A percentile compares a stretch with the other conserved stretches of the same genome.
These are phyloP conservation scores for Tipula lateralis DNA, from an alignment of 2,888 invertebrate genomes.

Conservation along the genomic window DNA sequence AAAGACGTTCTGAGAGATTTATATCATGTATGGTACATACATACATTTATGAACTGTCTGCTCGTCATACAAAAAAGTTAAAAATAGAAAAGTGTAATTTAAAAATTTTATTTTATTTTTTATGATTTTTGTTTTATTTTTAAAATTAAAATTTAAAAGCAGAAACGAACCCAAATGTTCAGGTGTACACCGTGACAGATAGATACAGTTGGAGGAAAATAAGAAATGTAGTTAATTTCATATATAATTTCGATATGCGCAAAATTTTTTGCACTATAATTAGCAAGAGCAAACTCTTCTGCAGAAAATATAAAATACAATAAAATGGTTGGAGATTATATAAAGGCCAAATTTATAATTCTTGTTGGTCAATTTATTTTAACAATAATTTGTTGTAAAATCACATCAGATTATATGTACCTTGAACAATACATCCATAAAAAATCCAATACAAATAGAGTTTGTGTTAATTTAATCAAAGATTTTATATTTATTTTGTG, in stretches of 20 bases:
- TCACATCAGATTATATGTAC: not conserved
- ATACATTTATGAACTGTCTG: not conserved
- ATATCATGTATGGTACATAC: too few species aligned
- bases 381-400: not conserved
- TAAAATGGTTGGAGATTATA: not conserved
- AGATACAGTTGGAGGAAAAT: not conserved
- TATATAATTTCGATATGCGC: not conserved
- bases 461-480: not conserved
- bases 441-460: not conserved
- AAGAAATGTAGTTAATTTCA: not conserved
- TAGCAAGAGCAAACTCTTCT: not conserved
- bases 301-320: not conserved
- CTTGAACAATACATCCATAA: not conserved
- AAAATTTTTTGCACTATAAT: not conserved
- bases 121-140: not conserved
- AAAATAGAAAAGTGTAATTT: not conserved
- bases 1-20: too few species aligned
- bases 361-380: not conserved
- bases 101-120: constrained; percentile 11
- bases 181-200: not conserved
- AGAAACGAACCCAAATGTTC: not conserved
- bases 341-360: not conserved
- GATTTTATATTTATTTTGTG: not conserved
- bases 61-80: not conserved
- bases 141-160: not conserved